Percentiles rank a stretch among this genome's conserved stretches.
phyloP scores from a whole-genome alignment of 1,140 invertebrate species.

The Luehdorfia chinensis region DNA sequence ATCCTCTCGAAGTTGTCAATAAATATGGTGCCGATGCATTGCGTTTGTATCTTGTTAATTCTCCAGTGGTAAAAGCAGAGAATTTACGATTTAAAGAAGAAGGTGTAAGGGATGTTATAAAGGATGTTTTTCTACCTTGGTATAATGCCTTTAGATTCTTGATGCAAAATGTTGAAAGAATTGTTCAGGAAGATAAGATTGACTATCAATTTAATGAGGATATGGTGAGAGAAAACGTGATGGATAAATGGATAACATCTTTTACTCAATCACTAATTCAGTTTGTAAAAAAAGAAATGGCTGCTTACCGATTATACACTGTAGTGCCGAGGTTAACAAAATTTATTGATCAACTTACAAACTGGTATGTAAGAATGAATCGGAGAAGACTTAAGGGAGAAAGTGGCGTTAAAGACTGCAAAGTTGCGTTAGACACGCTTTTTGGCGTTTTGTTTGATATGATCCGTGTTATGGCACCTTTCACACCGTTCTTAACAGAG shows the following conservation, averaged over 20 bases:
- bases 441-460: conserved; percentile 94
- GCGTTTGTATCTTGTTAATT: conserved; percentile 97
- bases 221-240: conserved; percentile 85
- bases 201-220: conserved; percentile 82
- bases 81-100: conserved; percentile 98
- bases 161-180: conserved; percentile 93
- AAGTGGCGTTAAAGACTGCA: conserved; percentile 85
- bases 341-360: conserved; percentile 98
- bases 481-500: conserved; percentile 98
- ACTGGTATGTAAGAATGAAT: conserved; percentile 99
- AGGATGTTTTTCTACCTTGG: conserved; percentile 99
- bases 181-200: conserved; percentile 83
- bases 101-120: conserved; percentile 96
- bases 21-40: conserved; percentile 99
- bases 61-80: conserved; percentile 97
- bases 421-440: conserved; percentile 91
- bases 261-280: conserved; percentile 95
- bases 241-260: conserved; percentile 98
- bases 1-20: conserved; percentile 93
- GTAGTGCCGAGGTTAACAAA: conserved; percentile 96
- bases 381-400: conserved; percentile 95
- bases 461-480: conserved; percentile 95
- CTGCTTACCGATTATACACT: conserved; percentile 95
- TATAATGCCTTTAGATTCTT: conserved; percentile 99
- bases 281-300: conserved; percentile 96